Evolutionary conservation across 1,140 invertebrate species (phyloP).

Genomic region (Pogonomyrmex barbatus): DNA sequence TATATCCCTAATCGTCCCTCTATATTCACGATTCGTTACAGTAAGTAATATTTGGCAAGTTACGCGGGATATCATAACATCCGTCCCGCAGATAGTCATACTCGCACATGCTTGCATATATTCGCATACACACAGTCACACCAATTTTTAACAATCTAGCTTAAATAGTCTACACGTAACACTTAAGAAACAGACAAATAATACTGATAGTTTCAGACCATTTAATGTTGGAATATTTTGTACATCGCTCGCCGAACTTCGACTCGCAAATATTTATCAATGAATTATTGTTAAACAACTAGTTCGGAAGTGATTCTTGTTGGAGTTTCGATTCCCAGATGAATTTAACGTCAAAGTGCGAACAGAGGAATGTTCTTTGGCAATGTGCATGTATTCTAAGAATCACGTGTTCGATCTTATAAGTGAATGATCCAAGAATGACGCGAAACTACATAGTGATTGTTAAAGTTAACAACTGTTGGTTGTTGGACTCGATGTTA

Average conservation of each 20-base stretch:
- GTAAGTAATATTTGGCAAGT: constrained; percentile 51
- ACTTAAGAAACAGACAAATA: constrained; percentile 69
- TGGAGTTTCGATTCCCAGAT: constrained; percentile 17
- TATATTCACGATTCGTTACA: constrained; percentile 17
- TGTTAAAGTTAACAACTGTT: constrained; percentile 10
- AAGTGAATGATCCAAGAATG: background rate
- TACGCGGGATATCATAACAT: constrained; percentile 46
- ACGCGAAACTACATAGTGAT: constrained; percentile 1
- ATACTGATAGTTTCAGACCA: constrained; percentile 75
- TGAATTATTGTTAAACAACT: constrained; percentile 34
- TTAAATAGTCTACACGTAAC: constrained; percentile 56
- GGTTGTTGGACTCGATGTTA: constrained; percentile 18
- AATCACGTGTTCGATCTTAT: background rate
- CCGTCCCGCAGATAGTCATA: constrained; percentile 10
- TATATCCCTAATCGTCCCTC: constrained; percentile 28
- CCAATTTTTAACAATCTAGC: constrained; percentile 51
- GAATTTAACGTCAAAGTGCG: constrained; percentile 23
- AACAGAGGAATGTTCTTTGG: background rate
- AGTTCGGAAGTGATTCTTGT: constrained; percentile 61
- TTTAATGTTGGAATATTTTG: constrained; percentile 58
- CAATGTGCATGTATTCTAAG: constrained; percentile 16
- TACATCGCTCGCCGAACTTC: constrained; percentile 31
- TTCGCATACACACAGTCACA: constrained; percentile 29
- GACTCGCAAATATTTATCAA: background rate
- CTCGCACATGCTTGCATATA: constrained; percentile 24